These are phyloP conservation scores for Ibidorhyncha struthersii DNA, from an alignment of 2,113 vertebrate species.

Conservation along the genomic window DNA sequence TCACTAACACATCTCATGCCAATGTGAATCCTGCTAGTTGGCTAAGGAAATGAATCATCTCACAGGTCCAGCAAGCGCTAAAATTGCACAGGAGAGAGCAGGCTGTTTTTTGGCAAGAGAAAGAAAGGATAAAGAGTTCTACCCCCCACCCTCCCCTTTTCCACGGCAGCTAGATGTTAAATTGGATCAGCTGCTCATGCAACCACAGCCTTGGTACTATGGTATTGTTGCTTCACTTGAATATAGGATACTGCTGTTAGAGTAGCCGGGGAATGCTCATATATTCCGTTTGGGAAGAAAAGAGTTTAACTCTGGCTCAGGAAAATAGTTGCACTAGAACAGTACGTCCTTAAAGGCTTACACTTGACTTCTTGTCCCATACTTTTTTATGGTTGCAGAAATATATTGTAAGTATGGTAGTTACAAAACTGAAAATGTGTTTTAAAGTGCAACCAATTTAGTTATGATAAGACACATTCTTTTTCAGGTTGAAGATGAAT, in stretches of 20 bases:
- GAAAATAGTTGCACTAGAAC: not conserved
- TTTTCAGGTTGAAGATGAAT: conserved; percentile 87
- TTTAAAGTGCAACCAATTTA: not conserved
- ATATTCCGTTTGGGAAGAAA: not conserved
- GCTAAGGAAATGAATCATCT: not conserved
- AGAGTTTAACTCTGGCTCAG: not conserved
- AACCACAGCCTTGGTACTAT: not conserved
- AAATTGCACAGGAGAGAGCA: not conserved
- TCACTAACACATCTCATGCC: not conserved
- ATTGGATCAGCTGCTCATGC: not conserved
- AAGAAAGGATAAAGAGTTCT: not conserved
- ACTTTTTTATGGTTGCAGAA: not conserved
- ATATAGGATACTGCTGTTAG: not conserved
- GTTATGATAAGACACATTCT: not conserved
- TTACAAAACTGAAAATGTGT: not conserved
- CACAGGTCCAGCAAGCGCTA: not conserved
- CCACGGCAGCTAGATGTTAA: not conserved
- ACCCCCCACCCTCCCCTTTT: not conserved
- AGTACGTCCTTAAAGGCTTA: not conserved
- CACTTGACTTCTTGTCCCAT: not conserved
- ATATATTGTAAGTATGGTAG: not conserved
- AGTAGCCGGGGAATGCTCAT: not conserved
- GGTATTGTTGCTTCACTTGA: not conserved
- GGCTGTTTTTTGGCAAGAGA: not conserved
- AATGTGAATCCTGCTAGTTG: not conserved